These are phyloP conservation scores for Mycetomoellerius zeteki DNA, from an alignment of 1,140 invertebrate genomes.

Conservation along the genomic window DNA sequence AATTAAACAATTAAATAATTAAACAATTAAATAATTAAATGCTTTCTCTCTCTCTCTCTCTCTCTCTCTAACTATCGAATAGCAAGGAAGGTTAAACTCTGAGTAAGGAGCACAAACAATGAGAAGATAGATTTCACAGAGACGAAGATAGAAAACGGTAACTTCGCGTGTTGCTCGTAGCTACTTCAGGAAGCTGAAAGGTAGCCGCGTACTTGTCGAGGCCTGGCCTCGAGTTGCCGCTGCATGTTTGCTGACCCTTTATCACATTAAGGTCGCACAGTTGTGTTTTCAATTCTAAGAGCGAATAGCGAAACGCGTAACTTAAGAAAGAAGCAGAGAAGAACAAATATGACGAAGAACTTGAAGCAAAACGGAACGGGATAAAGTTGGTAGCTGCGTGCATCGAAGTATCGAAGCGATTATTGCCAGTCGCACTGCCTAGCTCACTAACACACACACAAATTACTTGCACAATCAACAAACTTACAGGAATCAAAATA, in stretches of 20 bases:
- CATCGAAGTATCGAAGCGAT: constrained; percentile 23
- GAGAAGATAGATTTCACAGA: constrained; percentile 22
- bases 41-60: neutral
- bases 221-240: constrained; percentile 40
- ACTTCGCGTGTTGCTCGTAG: constrained; percentile 60
- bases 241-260: constrained; percentile 61
- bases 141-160: constrained; percentile 52
- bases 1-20: constrained; percentile 32
- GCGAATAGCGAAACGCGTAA: constrained; percentile 47
- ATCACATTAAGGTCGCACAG: constrained; percentile 51
- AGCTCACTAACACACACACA: neutral
- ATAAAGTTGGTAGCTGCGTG: neutral
- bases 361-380: neutral
- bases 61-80: constrained; percentile 1
- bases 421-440: constrained; percentile 19
- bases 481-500: neutral
- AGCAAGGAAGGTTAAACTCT: constrained; percentile 41
- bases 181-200: constrained; percentile 61
- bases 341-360: constrained; percentile 29
- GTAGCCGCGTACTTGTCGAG: constrained; percentile 60
- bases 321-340: constrained; percentile 17
- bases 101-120: constrained; percentile 34
- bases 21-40: constrained; percentile 16
- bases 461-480: neutral
- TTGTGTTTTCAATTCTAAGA: constrained; percentile 41